Percentiles rank a stretch among this genome's conserved stretches.
Conservation (phyloP, 2,113 vertebrate genomes). For the Zosterops lateralis region DNA sequence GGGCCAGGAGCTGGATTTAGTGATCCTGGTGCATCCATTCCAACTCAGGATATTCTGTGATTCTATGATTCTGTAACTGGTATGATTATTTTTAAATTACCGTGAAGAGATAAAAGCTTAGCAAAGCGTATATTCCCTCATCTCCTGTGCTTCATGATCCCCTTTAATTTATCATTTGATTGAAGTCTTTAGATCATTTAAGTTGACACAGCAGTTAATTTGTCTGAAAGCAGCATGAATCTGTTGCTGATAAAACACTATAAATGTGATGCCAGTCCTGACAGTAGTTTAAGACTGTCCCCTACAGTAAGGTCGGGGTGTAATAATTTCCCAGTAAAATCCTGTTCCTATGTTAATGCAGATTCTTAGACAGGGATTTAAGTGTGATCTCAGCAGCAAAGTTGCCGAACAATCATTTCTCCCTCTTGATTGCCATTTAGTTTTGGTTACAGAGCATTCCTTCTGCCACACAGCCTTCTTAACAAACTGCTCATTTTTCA, state of each 20-base stretch:
- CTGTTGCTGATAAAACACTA: not conserved
- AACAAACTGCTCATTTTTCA: not conserved
- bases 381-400: not conserved
- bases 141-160: not conserved
- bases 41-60: not conserved
- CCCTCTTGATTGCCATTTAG: not conserved
- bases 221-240: not conserved
- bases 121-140: not conserved
- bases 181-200: not conserved
- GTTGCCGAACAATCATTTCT: not conserved
- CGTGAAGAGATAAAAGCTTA: not conserved
- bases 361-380: not conserved
- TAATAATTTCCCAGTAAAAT: not conserved
- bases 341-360: not conserved
- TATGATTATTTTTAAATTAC: not conserved
- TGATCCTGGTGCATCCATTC: fast-evolving
- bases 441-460: not conserved
- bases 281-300: not conserved
- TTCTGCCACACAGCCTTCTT: not conserved
- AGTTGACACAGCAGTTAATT: not conserved
- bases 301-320: not conserved
- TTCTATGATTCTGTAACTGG: not conserved
- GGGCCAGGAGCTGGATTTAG: not conserved
- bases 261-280: not conserved
- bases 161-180: not conserved